Percentiles rank a stretch among this genome's conserved stretches.
phyloP scores from a whole-genome alignment of 2,797 vertebrate genomes.

The Poeciliopsis gracilis region DNA sequence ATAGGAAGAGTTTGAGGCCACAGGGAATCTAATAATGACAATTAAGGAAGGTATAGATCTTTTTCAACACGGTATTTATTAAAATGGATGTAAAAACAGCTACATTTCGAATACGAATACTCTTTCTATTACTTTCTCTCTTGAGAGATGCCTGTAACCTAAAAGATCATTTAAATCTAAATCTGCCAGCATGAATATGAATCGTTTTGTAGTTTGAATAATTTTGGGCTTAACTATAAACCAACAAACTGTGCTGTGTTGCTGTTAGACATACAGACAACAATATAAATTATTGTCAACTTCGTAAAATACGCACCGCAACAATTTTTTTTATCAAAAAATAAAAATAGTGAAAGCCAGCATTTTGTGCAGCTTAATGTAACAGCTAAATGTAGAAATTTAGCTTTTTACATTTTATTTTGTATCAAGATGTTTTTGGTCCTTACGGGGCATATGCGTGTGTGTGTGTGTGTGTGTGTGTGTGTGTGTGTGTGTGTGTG shows the following conservation, averaged over 20 bases:
- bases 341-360: neutral
- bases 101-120: neutral
- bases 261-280: neutral
- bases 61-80: neutral
- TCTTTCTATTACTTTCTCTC: neutral
- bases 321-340: too few relatives aligned
- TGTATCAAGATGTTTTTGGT: neutral
- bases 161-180: neutral
- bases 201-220: neutral
- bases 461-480: constrained; percentile 2
- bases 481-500: neutral
- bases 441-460: neutral
- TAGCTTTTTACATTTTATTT: too few relatives aligned
- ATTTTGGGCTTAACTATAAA: neutral
- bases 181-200: neutral
- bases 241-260: neutral
- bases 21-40: neutral
- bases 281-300: neutral
- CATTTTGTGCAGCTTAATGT: neutral
- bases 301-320: too few relatives aligned
- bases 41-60: neutral
- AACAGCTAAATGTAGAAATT: too few relatives aligned
- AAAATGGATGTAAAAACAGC: neutral
- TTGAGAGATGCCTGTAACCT: neutral
- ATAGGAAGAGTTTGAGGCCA: neutral